These are phyloP conservation scores for Amphiduros pacificus DNA, from an alignment of 2,888 invertebrate genomes.

Conservation along the genomic window DNA sequence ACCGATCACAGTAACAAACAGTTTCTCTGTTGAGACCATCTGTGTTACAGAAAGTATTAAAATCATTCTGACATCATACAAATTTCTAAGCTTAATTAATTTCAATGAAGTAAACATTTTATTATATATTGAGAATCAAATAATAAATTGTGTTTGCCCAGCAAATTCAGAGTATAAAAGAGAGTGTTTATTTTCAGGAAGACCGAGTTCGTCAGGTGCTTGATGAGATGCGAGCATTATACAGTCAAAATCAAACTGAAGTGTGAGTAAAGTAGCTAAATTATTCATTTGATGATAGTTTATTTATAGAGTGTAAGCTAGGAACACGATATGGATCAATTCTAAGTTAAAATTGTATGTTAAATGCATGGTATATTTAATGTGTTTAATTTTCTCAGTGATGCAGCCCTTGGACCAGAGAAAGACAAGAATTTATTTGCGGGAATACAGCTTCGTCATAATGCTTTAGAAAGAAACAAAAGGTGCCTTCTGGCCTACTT, in stretches of 20 bases:
- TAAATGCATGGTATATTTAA: background rate
- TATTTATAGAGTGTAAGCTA: too few species aligned
- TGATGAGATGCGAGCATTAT: slow-evolving; percentile 83
- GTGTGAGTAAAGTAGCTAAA: slow-evolving; percentile 71
- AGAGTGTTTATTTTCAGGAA: slow-evolving; percentile 74
- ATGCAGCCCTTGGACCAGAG: slow-evolving; percentile 56
- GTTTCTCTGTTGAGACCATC: too few species aligned
- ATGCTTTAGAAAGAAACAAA: slow-evolving; percentile 84
- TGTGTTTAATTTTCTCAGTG: slow-evolving; percentile 45
- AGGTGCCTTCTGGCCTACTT: slow-evolving; percentile 76
- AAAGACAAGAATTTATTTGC: slow-evolving; percentile 66
- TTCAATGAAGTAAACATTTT: too few species aligned
- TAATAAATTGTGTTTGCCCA: too few species aligned
- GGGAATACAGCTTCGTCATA: slow-evolving; percentile 81
- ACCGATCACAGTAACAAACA: too few species aligned
- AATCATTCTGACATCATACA: too few species aligned
- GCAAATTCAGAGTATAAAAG: too few species aligned
- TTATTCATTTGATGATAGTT: too few species aligned
- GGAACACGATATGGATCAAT: too few species aligned
- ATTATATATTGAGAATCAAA: too few species aligned
- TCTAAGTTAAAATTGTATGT: background rate
- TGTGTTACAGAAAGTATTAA: too few species aligned
- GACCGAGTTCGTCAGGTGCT: slow-evolving; percentile 80
- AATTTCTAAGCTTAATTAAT: too few species aligned
- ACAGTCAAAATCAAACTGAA: slow-evolving; percentile 81